Evolutionary conservation across 1,140 invertebrate species (phyloP), one percentile per base, ranked within the genome.

Genomic region (Elysia chlorotica): DNA sequence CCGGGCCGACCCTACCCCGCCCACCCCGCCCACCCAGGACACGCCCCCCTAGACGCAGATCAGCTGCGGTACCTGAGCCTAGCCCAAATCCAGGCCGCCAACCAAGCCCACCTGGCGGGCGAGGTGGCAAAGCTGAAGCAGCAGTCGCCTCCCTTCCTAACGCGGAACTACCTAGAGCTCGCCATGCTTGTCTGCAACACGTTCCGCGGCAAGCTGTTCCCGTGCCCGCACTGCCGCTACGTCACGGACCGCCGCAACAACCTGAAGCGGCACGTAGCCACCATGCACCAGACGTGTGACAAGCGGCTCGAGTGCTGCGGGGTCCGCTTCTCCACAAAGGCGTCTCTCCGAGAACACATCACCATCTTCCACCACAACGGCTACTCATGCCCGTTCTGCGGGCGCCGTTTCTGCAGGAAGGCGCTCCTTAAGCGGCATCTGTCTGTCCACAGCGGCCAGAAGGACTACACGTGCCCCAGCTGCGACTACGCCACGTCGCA

Each of bases 401-500:
- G 85, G 19, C 80, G 87, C 21, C 78, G 80, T 23, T 89, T 89
- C 79, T 88, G 85, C 70, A 80, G 89, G n/a, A 88, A 89, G 74
- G 89, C 89, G 4, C 84, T 89, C 17, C 79, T 89, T n/a, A 86
- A 87, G 73, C 87, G 89, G 33, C 89, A 89, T 74, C 78, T 87
- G 57, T 85, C 85, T 25, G 88, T 89, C 3, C 89, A 90, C 73
- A 86, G 81, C 71, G 86, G 88, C 2, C 81, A 84, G 73, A 89
- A 88, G 69, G 88, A 88, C 56, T 89, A 88, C 79, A 79, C 82
- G 0, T 90, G 89, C 67, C 81, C 80, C 1, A 71, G 82, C 54
- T 90, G 89, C 76, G 84, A 84, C 59, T 90, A 90, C 75, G 87
- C 86, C n/a, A 89, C 88, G 2, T 89, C 87, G 71, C 88, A 90